phyloP scores from a whole-genome alignment of 2,113 vertebrate genomes.

The Mugil cephalus region DNA sequence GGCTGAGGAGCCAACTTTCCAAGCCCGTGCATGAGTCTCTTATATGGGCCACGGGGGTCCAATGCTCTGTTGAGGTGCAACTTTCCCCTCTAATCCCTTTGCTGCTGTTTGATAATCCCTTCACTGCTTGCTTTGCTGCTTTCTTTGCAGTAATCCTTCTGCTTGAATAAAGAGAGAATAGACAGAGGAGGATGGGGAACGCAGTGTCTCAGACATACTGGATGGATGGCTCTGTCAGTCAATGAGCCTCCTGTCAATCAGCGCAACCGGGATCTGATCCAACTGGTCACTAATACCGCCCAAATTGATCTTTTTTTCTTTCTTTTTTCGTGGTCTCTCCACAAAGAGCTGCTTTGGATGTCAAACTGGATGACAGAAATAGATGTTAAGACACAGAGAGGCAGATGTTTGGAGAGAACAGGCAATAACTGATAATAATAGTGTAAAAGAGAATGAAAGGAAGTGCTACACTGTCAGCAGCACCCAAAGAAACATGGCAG shows the following conservation, averaged over 20 bases:
- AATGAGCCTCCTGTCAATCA: constrained; percentile 50
- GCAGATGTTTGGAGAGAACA: not conserved
- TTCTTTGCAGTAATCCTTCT: constrained; percentile 71
- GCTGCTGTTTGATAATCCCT: constrained; percentile 69
- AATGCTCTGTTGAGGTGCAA: constrained; percentile 62
- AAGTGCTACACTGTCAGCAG: not conserved
- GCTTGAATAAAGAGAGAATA: constrained; percentile 62
- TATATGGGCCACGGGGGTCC: constrained; percentile 44
- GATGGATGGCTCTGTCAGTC: constrained; percentile 36
- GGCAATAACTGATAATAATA: not conserved
- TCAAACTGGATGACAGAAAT: constrained; percentile 2
- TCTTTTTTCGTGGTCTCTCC: not conserved
- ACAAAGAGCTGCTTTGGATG: not conserved
- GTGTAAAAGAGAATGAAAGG: not conserved
- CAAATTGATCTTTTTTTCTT: not conserved
- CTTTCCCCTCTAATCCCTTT: constrained; percentile 68
- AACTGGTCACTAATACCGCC: not conserved
- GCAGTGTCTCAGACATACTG: constrained; percentile 47
- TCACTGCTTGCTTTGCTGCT: constrained; percentile 68
- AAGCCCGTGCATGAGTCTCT: constrained; percentile 43
- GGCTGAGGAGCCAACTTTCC: constrained; percentile 21
- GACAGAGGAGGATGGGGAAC: constrained; percentile 44
- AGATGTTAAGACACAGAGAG: not conserved
- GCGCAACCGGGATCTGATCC: constrained; percentile 26
- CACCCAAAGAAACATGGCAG: not conserved